Evolutionary conservation across 2,888 invertebrate species (phyloP).

Genomic region (Polymixis flavicincta): DNA sequence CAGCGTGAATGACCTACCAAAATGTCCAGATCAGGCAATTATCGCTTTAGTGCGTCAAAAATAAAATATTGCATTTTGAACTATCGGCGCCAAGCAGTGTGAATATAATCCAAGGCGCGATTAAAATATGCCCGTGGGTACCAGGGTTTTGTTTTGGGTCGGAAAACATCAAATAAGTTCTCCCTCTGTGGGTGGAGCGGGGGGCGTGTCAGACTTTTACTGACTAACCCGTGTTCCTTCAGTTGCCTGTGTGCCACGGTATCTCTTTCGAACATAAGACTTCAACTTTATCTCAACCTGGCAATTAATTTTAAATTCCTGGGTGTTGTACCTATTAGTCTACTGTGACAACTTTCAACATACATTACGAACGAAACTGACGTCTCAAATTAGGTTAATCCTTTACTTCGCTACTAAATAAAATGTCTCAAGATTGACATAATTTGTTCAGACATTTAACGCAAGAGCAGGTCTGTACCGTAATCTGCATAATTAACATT

Average conservation of each 20-base stretch:
- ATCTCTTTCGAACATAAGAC: no score
- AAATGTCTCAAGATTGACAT: conserved; percentile 20
- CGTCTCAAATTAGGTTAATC: conserved; percentile 44
- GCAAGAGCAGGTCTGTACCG: conserved; percentile 12
- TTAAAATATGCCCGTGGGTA: background rate
- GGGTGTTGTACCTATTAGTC: background rate
- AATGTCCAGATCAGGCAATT: background rate
- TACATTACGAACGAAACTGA: conserved; percentile 5
- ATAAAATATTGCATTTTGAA: background rate
- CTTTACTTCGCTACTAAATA: conserved; percentile 22
- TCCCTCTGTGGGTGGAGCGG: no score
- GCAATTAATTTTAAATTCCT: background rate
- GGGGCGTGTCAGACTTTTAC: no score
- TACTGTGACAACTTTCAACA: conserved; percentile 8
- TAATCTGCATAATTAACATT: conserved; percentile 37
- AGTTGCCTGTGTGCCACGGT: no score
- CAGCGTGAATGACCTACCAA: background rate
- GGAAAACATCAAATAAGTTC: no score
- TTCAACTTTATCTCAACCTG: background rate
- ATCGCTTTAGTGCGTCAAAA: no score
- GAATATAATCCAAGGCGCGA: background rate
- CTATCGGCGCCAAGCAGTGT: no score
- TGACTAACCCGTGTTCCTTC: no score
- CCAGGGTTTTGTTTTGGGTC: no score
- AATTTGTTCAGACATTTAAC: conserved; percentile 19